These are phyloP conservation scores for Drosophila koepferae DNA, from an alignment of 2,888 invertebrate genomes.

Conservation along the genomic window DNA sequence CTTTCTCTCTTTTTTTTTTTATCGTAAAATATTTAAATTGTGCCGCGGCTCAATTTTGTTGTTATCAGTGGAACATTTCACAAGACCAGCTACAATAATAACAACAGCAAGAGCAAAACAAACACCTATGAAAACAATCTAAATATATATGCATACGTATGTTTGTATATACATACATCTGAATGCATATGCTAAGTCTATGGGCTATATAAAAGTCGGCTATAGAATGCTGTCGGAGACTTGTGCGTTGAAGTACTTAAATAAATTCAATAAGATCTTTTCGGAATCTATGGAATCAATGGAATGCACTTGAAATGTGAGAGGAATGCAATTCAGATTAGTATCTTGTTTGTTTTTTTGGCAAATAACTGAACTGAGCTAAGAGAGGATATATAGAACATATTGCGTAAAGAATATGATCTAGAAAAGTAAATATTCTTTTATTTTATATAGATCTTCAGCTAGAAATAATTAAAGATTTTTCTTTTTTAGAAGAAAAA, in stretches of 20 bases:
- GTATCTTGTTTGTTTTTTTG: not conserved
- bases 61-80: constrained; percentile 71
- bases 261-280: not conserved
- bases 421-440: too few relatives aligned
- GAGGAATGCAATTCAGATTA: constrained; percentile 29
- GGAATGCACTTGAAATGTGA: constrained; percentile 18
- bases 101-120: constrained; percentile 29
- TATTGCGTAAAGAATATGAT: too few relatives aligned
- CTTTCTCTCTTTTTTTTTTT: not conserved
- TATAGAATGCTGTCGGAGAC: constrained; percentile 31
- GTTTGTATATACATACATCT: not conserved
- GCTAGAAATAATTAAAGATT: too few relatives aligned
- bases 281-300: not conserved
- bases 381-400: too few relatives aligned
- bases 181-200: constrained; percentile 17
- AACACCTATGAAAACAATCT: constrained; percentile 65
- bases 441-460: too few relatives aligned
- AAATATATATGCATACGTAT: constrained; percentile 22
- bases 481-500: not conserved
- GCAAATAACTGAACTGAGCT: not conserved
- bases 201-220: constrained; percentile 28
- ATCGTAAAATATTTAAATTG: constrained; percentile 75
- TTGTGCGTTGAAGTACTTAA: not conserved
- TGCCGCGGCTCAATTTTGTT: constrained; percentile 33
- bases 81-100: constrained; percentile 47